Conservation (phyloP, 2,113 vertebrate genomes). For the Pomatorhinus ruficollis region DNA sequence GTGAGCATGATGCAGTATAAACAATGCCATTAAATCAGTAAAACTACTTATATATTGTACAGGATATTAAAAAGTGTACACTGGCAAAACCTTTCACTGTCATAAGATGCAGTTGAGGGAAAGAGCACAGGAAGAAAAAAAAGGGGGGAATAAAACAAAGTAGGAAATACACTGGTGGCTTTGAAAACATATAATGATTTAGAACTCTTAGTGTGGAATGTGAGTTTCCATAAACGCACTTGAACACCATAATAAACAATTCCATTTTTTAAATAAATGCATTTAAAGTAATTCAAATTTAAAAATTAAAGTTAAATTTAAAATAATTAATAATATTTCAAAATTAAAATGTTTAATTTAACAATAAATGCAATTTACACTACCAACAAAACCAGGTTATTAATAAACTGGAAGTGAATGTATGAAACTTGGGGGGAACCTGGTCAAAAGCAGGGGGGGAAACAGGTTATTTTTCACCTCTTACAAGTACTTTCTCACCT, state of each 20-base stretch:
- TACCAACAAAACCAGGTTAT: not conserved
- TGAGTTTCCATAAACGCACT: not conserved
- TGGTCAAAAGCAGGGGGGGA: not conserved
- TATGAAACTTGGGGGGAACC: not conserved
- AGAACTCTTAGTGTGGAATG: not conserved
- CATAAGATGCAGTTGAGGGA: not conserved
- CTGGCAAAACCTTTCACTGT: not conserved
- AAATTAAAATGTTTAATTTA: not conserved
- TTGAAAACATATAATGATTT: not conserved
- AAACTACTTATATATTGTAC: not conserved
- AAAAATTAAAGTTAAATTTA: not conserved
- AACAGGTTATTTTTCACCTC: not conserved
- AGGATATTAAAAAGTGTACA: not conserved
- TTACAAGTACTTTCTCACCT: not conserved
- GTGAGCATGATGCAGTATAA: rapidly evolving
- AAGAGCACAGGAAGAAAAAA: not conserved
- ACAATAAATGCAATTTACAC: not conserved
- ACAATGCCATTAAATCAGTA: not conserved
- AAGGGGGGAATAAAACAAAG: not conserved
- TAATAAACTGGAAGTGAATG: not conserved
- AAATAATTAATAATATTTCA: not conserved
- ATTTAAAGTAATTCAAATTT: not conserved
- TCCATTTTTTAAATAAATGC: not conserved
- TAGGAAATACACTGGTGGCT: not conserved
- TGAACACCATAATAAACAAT: not conserved